Conservation (phyloP, 2,797 vertebrate species). For the Cynopterus sphinx region DNA sequence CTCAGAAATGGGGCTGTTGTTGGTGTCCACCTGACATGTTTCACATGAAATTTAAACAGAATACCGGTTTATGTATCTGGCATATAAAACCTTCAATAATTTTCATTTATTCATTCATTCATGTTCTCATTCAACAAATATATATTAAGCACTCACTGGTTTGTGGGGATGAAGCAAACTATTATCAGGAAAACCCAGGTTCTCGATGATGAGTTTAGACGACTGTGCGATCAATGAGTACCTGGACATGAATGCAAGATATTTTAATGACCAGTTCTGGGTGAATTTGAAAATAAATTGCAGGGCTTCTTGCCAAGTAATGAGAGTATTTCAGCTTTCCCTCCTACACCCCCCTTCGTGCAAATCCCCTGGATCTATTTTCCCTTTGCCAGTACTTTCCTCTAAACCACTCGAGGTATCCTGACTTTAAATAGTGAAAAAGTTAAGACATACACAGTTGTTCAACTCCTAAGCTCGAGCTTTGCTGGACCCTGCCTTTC, state of each 20-base stretch:
- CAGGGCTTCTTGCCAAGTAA: neutral
- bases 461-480: neutral
- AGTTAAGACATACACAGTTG: neutral
- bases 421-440: neutral
- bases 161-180: neutral
- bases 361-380: neutral
- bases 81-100: neutral
- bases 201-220: neutral
- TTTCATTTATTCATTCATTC: neutral
- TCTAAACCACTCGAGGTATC: neutral
- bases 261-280: neutral
- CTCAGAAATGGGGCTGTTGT: neutral
- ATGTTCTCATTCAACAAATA: neutral
- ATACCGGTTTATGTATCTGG: neutral
- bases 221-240: neutral
- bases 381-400: neutral
- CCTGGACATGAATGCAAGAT: neutral
- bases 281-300: neutral
- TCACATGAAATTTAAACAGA: neutral
- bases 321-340: neutral
- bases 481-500: neutral
- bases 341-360: rapidly evolving
- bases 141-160: neutral
- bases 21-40: neutral
- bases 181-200: neutral